Conservation (phyloP, 1,140 invertebrate genomes). For the Camponotus floridanus region DNA sequence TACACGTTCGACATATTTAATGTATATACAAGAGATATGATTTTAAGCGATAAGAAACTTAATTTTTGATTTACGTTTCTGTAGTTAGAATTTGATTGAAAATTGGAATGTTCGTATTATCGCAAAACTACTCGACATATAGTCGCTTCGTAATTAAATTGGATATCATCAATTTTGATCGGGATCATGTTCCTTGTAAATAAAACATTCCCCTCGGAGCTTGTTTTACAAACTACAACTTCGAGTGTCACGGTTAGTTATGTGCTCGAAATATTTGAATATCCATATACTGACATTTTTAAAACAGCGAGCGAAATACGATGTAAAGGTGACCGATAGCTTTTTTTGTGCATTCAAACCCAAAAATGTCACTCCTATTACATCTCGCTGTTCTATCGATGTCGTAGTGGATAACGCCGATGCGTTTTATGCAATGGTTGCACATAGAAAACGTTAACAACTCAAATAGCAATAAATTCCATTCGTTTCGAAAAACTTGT, state of each 20-base stretch:
- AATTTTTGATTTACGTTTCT: not conserved
- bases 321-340: not conserved
- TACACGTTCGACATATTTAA: not conserved
- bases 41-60: not conserved
- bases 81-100: constrained; percentile 27
- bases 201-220: constrained; percentile 60
- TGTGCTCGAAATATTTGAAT: constrained; percentile 69
- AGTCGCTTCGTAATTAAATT: constrained; percentile 29
- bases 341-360: constrained; percentile 36
- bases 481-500: not conserved
- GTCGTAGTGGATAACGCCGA: constrained; percentile 29
- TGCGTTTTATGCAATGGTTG: constrained; percentile 47
- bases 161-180: constrained; percentile 51
- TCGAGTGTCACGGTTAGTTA: constrained; percentile 66
- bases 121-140: constrained; percentile 23
- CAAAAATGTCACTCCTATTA: constrained; percentile 25
- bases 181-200: constrained; percentile 65
- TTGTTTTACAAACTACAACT: constrained; percentile 61
- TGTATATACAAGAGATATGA: not conserved
- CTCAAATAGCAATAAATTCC: not conserved
- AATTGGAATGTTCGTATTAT: constrained; percentile 43
- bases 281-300: constrained; percentile 55
- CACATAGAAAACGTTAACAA: constrained; percentile 47
- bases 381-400: constrained; percentile 59
- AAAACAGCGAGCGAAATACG: constrained; percentile 47